Evolutionary conservation across 2,113 vertebrate genomes (phyloP).

Genomic region (Pogonocichla stellata): DNA sequence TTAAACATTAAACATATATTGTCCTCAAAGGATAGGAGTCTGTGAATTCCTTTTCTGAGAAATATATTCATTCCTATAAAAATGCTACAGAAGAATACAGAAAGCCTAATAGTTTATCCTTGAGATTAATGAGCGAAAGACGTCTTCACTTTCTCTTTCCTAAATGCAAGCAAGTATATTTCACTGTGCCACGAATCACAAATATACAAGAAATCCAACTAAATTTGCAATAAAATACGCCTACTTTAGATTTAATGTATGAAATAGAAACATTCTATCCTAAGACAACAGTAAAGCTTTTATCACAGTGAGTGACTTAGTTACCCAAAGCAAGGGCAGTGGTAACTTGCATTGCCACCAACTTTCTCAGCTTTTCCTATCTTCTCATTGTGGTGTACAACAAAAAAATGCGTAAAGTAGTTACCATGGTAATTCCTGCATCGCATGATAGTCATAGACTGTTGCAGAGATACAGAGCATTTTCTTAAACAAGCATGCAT

Average conservation of each 20-base stretch:
- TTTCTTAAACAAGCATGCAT: neutral
- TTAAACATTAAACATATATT: neutral
- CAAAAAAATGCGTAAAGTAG: neutral
- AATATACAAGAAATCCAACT: neutral
- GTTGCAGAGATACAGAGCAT: neutral
- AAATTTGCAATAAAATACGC: neutral
- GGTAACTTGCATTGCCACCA: neutral
- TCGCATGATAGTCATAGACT: neutral
- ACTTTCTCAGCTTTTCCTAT: neutral
- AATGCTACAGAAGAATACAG: neutral
- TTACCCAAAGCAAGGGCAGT: neutral
- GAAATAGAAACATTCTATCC: neutral
- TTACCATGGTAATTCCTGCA: conserved; percentile 46
- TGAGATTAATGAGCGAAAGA: neutral
- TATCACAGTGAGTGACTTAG: neutral
- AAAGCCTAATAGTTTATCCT: neutral
- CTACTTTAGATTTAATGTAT: neutral
- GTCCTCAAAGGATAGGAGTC: neutral
- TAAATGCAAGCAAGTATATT: neutral
- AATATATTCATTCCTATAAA: neutral
- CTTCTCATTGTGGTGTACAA: neutral
- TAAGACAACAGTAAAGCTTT: neutral
- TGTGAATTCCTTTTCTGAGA: neutral
- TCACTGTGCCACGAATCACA: neutral
- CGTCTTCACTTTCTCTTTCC: neutral